These are phyloP conservation scores for Ametastegia equiseti DNA, from an alignment of 2,888 invertebrate genomes.

Conservation along the genomic window DNA sequence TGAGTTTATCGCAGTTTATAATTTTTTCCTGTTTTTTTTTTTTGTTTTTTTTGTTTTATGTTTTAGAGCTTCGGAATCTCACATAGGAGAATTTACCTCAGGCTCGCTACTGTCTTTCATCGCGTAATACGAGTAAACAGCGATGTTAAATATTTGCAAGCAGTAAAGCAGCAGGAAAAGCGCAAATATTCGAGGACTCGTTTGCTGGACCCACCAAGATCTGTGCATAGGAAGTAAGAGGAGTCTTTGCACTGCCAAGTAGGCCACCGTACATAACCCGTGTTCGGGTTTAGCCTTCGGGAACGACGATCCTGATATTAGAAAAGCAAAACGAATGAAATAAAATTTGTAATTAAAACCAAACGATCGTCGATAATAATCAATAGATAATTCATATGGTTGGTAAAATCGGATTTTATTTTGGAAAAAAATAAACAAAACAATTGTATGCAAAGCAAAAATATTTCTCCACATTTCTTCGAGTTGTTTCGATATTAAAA, in stretches of 20 bases:
- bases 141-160: slow-evolving; percentile 83
- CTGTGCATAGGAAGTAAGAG: slow-evolving; percentile 90
- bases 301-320: slow-evolving; percentile 90
- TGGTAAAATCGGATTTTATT: slow-evolving; percentile 23
- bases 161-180: slow-evolving; percentile 88
- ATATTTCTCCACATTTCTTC: not conserved
- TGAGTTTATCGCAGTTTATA: too few relatives aligned
- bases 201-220: slow-evolving; percentile 95
- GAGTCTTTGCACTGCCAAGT: slow-evolving; percentile 89
- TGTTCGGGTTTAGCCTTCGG: slow-evolving; percentile 97
- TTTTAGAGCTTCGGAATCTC: not conserved
- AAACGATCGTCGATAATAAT: too few relatives aligned
- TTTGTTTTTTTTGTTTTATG: not conserved
- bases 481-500: not conserved
- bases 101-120: slow-evolving; percentile 72
- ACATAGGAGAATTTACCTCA: slow-evolving; percentile 77
- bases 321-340: not conserved
- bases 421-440: not conserved
- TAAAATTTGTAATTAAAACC: not conserved
- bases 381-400: too few relatives aligned
- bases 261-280: slow-evolving; percentile 90
- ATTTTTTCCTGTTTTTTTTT: too few relatives aligned
- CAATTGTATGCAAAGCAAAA: slow-evolving; percentile 18
- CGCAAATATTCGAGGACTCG: slow-evolving; percentile 86
- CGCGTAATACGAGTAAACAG: slow-evolving; percentile 76